A percentile compares a stretch with the other conserved stretches of the same genome.
These are phyloP conservation scores for Busseola fusca DNA, from an alignment of 2,888 invertebrate species.

Conservation along the genomic window DNA sequence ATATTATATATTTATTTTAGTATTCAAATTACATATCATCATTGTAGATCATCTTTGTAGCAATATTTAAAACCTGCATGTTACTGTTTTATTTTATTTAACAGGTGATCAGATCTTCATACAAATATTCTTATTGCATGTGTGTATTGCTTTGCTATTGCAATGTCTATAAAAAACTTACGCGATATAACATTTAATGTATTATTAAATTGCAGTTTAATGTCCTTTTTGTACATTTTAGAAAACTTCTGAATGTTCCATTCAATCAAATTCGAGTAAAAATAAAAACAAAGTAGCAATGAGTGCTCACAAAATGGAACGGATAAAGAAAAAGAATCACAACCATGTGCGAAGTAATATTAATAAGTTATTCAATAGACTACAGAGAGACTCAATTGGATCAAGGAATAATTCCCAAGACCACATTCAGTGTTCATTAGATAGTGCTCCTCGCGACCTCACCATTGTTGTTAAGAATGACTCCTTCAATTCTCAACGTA, in stretches of 20 bases:
- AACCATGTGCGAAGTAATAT: conserved; percentile 48
- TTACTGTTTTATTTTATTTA: not conserved
- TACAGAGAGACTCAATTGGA: conserved; percentile 28
- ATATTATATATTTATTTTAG: not conserved
- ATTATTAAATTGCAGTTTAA: not conserved
- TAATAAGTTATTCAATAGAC: conserved; percentile 42
- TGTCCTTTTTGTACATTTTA: conserved; percentile 59
- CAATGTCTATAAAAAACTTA: not conserved
- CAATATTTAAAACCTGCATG: not conserved
- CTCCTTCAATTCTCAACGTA: conserved; percentile 35
- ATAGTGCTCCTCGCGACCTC: conserved; percentile 38
- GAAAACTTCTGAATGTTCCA: conserved; percentile 62
- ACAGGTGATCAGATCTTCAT: not conserved
- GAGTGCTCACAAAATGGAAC: conserved; percentile 59
- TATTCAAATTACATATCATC: not conserved
- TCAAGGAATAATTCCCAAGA: conserved; percentile 24
- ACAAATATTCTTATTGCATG: not conserved
- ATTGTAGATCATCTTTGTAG: not conserved
- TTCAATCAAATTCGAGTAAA: conserved; percentile 46
- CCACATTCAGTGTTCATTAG: conserved; percentile 3
- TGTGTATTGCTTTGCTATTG: conserved; percentile 16
- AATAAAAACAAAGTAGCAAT: conserved; percentile 57
- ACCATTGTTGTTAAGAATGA: conserved; percentile 52
- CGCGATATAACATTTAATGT: not conserved
- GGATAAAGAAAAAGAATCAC: conserved; percentile 59